These are phyloP conservation scores for Phrynocephalus forsythii DNA, from an alignment of 2,797 vertebrate genomes.

Conservation along the genomic window DNA sequence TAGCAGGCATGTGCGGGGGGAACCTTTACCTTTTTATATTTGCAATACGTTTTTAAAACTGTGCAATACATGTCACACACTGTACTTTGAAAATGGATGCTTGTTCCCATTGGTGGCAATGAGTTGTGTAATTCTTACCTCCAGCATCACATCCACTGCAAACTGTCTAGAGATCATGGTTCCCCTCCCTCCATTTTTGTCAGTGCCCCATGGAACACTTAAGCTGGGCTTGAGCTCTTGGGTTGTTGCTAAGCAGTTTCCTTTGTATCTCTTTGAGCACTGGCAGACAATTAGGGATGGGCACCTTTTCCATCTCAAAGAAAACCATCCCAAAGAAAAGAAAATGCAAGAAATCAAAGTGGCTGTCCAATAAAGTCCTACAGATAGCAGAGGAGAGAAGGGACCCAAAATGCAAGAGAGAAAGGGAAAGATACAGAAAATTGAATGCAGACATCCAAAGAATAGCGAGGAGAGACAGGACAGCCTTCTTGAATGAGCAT, in stretches of 20 bases:
- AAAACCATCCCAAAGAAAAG: too few species aligned
- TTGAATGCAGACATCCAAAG: too few species aligned
- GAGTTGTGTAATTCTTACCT: slow-evolving; percentile 5
- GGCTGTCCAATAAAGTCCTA: too few species aligned
- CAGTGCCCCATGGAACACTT: slow-evolving; percentile 62
- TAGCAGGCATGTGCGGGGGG: too few species aligned
- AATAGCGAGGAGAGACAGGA: too few species aligned
- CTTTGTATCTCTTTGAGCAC: slow-evolving; percentile 70
- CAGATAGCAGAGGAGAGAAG: too few species aligned
- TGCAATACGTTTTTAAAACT: slow-evolving; percentile 45
- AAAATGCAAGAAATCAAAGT: too few species aligned
- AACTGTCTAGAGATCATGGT: slow-evolving; percentile 57
- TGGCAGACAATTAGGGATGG: slow-evolving; percentile 42
- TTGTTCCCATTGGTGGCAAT: slow-evolving; percentile 58
- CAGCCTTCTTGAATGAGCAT: too few species aligned
- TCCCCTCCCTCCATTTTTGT: slow-evolving; percentile 70
- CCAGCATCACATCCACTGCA: slow-evolving; percentile 67
- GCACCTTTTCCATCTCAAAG: too few species aligned
- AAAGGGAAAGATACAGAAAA: too few species aligned
- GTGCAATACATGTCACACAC: slow-evolving; percentile 45
- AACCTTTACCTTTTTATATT: slow-evolving; percentile 19
- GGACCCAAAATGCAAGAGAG: too few species aligned
- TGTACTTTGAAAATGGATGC: slow-evolving; percentile 59
- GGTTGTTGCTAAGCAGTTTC: slow-evolving; percentile 74
- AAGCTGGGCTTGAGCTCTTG: slow-evolving; percentile 63